Evolutionary conservation across 1,140 invertebrate genomes (phyloP), one percentile per base, ranked within the genome.

Genomic region (Globodera rostochiensis): DNA sequence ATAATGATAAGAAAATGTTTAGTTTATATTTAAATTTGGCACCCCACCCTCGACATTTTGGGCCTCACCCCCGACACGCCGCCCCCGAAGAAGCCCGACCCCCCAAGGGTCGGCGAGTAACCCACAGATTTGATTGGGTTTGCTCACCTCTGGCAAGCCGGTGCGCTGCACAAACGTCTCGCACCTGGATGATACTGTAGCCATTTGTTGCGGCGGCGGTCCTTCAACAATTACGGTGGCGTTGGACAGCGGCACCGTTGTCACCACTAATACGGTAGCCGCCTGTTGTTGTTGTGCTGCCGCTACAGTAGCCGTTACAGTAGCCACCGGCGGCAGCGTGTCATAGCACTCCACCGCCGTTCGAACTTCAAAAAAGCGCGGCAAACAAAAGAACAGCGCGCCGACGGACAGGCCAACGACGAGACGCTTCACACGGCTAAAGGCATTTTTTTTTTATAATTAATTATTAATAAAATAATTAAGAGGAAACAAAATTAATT

Each of bases 361-460:
- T 7, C 66, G 46, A 25, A 87, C 88, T 80, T 88, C 87, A 73
- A 88, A 89, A 77, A 88, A 88, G 21, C 87, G 73, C 9, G 87
- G 87, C 45, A 86, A 50, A 15, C 83, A 87, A 66, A 89, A 88
- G 64, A 88, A 21, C 25, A 89, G 79, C 6, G 87, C 87, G 69
- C 88, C 64, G 25, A 86, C 50, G 13, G 81, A 84, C 4, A 88
- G 87, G 6, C 77, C 82, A 5, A 89, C 73, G 80, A 88, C 87
- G 15, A 88, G 75, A 13, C 84, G 71, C 77, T 86, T 87, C 46
- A 88, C 87, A 57, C 87, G 86, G 71, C 86, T 87, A 80, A 82
- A 87, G 82, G 60, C 2, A 47, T 21, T 19, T 4, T 21, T 19
- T 4, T 9, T 36, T 36, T 36, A 36, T 36, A 36, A 36, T 36